Evolutionary conservation across 2,888 invertebrate species (phyloP).

Genomic region (Lasioglossum zephyrum): DNA sequence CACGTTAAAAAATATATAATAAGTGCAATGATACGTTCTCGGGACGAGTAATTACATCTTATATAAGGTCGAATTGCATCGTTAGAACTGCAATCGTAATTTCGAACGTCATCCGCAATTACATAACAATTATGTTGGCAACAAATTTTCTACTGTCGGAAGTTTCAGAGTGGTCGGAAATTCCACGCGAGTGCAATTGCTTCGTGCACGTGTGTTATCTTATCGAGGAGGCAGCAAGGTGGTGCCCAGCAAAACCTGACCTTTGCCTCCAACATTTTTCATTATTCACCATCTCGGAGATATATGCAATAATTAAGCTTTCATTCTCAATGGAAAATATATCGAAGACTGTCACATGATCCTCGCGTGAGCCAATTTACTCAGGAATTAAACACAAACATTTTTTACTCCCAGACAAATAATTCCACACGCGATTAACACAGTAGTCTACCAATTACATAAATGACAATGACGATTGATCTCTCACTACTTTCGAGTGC

Average conservation of each 20-base stretch:
- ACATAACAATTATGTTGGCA: background rate
- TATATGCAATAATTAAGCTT: background rate
- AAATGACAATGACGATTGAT: background rate
- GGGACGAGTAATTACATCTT: conserved; percentile 10
- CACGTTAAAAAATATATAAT: background rate
- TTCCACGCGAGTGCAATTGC: background rate
- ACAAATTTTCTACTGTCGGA: background rate
- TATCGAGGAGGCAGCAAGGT: background rate
- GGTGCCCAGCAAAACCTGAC: background rate
- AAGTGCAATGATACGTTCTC: background rate
- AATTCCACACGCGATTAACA: background rate
- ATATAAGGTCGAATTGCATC: background rate
- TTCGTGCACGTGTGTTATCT: background rate
- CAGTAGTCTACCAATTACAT: background rate
- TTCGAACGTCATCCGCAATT: background rate
- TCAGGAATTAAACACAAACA: background rate
- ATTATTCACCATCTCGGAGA: background rate
- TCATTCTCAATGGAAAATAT: background rate
- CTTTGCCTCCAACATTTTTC: background rate
- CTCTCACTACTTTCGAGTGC: background rate
- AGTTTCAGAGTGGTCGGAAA: background rate
- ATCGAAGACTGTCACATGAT: background rate
- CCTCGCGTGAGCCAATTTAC: background rate
- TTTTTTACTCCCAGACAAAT: background rate
- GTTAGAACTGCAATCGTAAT: background rate